Evolutionary conservation across 2,113 vertebrate species (phyloP), one percentile per base, ranked within the genome.

Genomic region (Sciurus niger): DNA sequence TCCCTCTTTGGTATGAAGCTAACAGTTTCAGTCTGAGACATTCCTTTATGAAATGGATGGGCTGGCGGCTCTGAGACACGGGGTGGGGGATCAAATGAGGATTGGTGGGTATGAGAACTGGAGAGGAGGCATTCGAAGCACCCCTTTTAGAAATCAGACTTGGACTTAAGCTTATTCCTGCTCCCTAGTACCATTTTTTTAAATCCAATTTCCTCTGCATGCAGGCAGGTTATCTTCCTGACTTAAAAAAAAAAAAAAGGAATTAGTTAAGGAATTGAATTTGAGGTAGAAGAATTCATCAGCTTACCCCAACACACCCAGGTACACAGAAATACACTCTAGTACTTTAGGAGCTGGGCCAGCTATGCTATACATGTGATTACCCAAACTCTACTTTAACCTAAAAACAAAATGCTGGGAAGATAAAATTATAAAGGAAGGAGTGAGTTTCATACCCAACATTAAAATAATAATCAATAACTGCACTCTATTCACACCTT

Each of bases 381-480:
- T 93, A 22, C 48, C 28, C 37, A 86, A 97, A 58, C 48, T 14
- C 37, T 74, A 78, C 80, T 94, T 90, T 76, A 95, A 32, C 70
- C 73, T 74, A 48, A 67, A 77, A 82, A 40, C 53, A 46, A 94
- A 90, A 55, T 77, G n/a, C 13, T 68, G 32, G 68, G 34, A 68
- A 68, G 43, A 46, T 40, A 32, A 82, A 8, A 58, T 22, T 70
- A 37, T 89, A 60, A 86, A 67, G 32, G 84, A 60, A 8, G 77
- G 73, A 83, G 43, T n/a, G n/a, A 20, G 2, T 43, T 89, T 51
- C 72, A 70, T 20, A 55, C 9, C 20, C 34, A 89, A 80, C 65
- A 74, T 65, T 93, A 73, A 89, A 70, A 90, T 67, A 37, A 18
- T 83, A 53, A 76, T 74, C 55, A 8, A 28, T 28, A n/a, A 40